A percentile compares a stretch with the other conserved stretches of the same genome.
phyloP scores from a whole-genome alignment of 2,888 invertebrate genomes.

The Pomacea canaliculata region DNA sequence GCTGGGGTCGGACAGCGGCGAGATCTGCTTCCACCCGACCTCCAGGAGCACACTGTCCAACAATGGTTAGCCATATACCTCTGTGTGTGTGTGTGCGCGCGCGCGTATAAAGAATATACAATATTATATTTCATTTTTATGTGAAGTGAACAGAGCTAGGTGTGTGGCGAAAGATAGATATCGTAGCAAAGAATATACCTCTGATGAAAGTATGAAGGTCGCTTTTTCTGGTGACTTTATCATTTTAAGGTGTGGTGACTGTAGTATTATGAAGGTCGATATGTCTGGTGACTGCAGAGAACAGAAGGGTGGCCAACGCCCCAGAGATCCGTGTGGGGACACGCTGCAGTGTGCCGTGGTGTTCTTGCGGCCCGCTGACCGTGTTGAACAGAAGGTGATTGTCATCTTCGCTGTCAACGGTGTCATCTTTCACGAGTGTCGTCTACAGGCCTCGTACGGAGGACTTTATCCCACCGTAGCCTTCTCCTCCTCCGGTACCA shows the following conservation, averaged over 20 bases:
- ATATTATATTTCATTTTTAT: too few relatives aligned
- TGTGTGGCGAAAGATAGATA: too few relatives aligned
- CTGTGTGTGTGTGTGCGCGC: too few relatives aligned
- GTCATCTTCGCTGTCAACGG: constrained; percentile 32
- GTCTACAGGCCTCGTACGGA: constrained; percentile 29
- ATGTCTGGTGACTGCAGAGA: constrained; percentile 8
- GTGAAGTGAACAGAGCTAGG: too few relatives aligned
- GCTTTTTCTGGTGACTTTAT: too few relatives aligned
- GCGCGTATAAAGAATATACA: too few relatives aligned
- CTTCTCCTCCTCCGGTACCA: constrained; percentile 34
- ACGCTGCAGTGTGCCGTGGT: constrained; percentile 32
- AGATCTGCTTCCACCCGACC: constrained; percentile 33
- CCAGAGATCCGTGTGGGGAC: constrained; percentile 28
- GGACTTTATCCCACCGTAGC: constrained; percentile 43
- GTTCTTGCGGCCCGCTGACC: constrained; percentile 28
- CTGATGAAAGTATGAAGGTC: too few relatives aligned
- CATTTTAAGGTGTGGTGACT: too few relatives aligned
- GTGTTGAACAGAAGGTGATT: constrained; percentile 30
- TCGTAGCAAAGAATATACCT: too few relatives aligned
- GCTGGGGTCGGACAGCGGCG: constrained; percentile 32
- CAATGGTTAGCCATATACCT: constrained; percentile 22
- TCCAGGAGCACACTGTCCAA: constrained; percentile 20
- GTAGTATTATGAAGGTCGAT: too few relatives aligned
- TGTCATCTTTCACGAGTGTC: constrained; percentile 30
- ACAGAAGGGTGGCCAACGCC: constrained; percentile 13